These are phyloP conservation scores for Oxyruncus cristatus DNA, from an alignment of 2,113 vertebrate genomes.

Conservation along the genomic window DNA sequence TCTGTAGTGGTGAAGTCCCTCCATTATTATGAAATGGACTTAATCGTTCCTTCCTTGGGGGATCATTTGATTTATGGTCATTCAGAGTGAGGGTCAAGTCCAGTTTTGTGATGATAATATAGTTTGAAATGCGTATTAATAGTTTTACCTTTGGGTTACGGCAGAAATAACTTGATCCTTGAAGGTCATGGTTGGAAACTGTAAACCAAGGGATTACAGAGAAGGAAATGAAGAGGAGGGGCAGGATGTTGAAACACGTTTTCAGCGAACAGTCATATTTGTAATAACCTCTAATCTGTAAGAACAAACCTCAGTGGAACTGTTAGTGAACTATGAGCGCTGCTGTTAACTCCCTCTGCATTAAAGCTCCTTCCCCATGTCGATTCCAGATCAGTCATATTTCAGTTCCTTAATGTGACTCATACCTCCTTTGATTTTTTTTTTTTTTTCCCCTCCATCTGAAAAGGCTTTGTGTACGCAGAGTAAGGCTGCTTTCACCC, in stretches of 20 bases:
- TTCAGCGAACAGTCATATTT: not conserved
- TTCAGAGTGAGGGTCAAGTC: not conserved
- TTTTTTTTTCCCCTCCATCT: not conserved
- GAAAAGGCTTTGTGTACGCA: not conserved
- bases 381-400: not conserved
- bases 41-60: rapidly evolving
- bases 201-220: not conserved
- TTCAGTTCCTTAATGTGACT: not conserved
- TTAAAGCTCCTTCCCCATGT: not conserved
- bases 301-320: not conserved
- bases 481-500: not conserved
- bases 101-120: not conserved
- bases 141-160: not conserved
- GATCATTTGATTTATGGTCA: not conserved
- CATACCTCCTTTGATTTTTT: not conserved
- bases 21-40: not conserved
- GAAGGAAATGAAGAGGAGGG: not conserved
- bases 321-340: not conserved
- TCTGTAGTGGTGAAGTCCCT: not conserved
- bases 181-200: not conserved
- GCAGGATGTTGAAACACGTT: conserved; percentile 22
- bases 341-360: not conserved
- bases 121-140: not conserved
- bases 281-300: not conserved
- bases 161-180: not conserved